A percentile compares a stretch with the other conserved stretches of the same genome.
Evolutionary conservation across 2,113 vertebrate genomes (phyloP).

Genomic region (Pedionomus torquatus): DNA sequence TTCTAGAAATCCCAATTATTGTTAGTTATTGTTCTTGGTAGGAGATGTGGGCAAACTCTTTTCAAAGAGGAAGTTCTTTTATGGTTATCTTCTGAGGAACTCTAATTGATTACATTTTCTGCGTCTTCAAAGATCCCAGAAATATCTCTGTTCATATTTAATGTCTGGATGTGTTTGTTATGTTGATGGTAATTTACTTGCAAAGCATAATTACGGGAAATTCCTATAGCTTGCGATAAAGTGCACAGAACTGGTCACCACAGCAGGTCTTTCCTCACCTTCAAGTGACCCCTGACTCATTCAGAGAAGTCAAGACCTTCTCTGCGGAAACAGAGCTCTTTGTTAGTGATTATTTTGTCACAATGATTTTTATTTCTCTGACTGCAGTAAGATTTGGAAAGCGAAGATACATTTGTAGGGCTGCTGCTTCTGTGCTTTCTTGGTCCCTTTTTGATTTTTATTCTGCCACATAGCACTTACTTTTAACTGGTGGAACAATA

Average conservation of each 20-base stretch:
- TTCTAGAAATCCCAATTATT: background rate
- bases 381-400: background rate
- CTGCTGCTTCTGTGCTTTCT: background rate
- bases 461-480: background rate
- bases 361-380: background rate
- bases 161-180: background rate
- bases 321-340: background rate
- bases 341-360: background rate
- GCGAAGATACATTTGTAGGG: background rate
- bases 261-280: background rate
- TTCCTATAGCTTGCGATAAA: background rate
- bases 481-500: background rate
- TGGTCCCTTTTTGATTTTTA: background rate
- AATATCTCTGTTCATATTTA: background rate
- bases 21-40: background rate
- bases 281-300: background rate
- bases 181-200: background rate
- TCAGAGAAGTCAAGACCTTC: background rate
- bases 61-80: slow-evolving; percentile 11
- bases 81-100: background rate
- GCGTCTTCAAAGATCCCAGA: slow-evolving; percentile 1
- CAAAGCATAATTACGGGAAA: background rate
- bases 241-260: background rate
- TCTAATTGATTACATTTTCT: background rate
- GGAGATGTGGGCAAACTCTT: background rate